These are phyloP conservation scores for Macroramphosus scolopax DNA, from an alignment of 2,797 vertebrate genomes.

Conservation along the genomic window DNA sequence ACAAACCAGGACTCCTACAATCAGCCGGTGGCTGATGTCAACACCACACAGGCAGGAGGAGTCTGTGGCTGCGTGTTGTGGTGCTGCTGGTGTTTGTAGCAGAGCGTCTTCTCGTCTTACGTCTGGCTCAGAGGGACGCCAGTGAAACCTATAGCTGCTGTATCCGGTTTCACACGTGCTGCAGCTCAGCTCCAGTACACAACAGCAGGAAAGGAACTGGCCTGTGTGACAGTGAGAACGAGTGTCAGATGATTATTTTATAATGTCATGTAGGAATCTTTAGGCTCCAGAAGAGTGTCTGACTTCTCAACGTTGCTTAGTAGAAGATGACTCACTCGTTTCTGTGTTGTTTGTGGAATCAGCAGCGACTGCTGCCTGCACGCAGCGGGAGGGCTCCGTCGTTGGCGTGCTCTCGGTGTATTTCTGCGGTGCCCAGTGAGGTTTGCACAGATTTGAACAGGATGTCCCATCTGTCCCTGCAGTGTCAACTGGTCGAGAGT, in stretches of 20 bases:
- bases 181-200: slow-evolving; percentile 11
- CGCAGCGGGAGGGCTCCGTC: too few species aligned
- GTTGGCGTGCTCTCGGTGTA: slow-evolving; percentile 7
- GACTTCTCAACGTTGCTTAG: background rate
- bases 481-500: slow-evolving; percentile 15
- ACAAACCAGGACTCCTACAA: too few species aligned
- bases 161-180: slow-evolving; percentile 56
- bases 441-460: slow-evolving; percentile 1
- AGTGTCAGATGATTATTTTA: background rate
- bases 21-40: too few species aligned
- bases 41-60: background rate
- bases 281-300: background rate
- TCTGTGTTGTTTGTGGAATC: background rate
- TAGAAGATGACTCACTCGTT: slow-evolving; percentile 1
- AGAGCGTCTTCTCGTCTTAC: slow-evolving; percentile 53
- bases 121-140: too few species aligned
- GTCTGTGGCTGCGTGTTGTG: slow-evolving; percentile 10
- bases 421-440: slow-evolving; percentile 4
- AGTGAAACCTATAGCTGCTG: slow-evolving; percentile 40
- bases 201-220: slow-evolving; percentile 7
- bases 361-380: too few species aligned
- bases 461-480: slow-evolving; percentile 40
- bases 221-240: background rate
- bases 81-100: slow-evolving; percentile 27
- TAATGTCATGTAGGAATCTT: background rate